Conservation (phyloP, 2,113 vertebrate genomes). For the Ranitomeya variabilis region DNA sequence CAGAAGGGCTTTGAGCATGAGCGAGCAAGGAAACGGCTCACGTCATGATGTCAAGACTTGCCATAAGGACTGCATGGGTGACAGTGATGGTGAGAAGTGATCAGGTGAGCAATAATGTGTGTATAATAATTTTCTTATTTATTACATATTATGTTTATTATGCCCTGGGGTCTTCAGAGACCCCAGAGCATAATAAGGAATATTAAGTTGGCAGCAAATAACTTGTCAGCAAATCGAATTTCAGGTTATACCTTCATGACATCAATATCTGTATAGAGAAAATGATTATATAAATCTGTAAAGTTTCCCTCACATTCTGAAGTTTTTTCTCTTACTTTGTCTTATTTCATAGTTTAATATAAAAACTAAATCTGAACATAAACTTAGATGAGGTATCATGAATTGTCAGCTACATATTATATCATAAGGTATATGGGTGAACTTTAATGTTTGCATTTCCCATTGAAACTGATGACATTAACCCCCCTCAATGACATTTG, state of each 20-base stretch:
- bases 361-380: background rate
- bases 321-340: background rate
- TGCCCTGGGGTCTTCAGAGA: no score
- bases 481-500: constrained; percentile 45
- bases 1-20: no score
- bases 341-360: background rate
- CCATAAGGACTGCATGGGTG: no score
- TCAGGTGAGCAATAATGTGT: no score
- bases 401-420: constrained; percentile 23
- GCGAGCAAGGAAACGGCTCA: no score
- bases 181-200: no score
- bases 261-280: background rate
- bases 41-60: no score
- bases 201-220: no score
- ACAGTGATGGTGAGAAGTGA: no score
- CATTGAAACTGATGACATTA: constrained; percentile 41
- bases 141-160: no score
- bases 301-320: background rate
- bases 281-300: background rate
- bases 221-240: background rate
- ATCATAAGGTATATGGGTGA: background rate
- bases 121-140: no score
- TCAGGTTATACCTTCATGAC: background rate
- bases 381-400: constrained; percentile 2
- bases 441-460: constrained; percentile 41